These are phyloP conservation scores for Trileptium ribeirensis DNA, from an alignment of 2,888 invertebrate species.

Conservation along the genomic window DNA sequence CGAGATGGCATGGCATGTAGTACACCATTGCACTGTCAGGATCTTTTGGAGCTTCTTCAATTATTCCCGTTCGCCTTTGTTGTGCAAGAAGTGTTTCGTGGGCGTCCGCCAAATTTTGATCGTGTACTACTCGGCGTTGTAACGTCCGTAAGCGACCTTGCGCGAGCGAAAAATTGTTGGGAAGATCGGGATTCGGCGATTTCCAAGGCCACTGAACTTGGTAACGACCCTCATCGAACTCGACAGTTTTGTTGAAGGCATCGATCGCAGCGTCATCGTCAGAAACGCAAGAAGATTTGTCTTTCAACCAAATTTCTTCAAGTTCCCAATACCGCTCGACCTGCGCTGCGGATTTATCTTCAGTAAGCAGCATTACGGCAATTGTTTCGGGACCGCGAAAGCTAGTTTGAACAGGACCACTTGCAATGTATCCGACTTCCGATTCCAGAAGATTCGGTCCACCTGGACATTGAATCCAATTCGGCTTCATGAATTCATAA, in stretches of 20 bases:
- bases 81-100: background rate
- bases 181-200: background rate
- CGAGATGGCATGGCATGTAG: background rate
- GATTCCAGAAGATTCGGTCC: background rate
- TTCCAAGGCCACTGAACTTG: conserved; percentile 5
- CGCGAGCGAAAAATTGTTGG: too few relatives aligned
- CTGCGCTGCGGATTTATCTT: background rate
- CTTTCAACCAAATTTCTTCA: background rate
- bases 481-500: background rate
- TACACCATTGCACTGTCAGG: conserved; percentile 3
- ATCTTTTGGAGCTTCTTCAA: conserved; percentile 1
- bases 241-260: conserved; percentile 10
- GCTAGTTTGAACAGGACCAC: background rate
- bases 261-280: conserved; percentile 6
- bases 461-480: background rate
- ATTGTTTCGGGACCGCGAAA: background rate
- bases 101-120: background rate
- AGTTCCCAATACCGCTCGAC: background rate
- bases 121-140: background rate
- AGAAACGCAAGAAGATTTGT: background rate
- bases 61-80: background rate
- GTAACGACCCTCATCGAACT: background rate
- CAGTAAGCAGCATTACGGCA: background rate
- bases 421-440: background rate
- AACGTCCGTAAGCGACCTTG: too few relatives aligned